Base-by-base conservation (phyloP, 1,140 invertebrate genomes). In the Hirudo medicinalis region DNA sequence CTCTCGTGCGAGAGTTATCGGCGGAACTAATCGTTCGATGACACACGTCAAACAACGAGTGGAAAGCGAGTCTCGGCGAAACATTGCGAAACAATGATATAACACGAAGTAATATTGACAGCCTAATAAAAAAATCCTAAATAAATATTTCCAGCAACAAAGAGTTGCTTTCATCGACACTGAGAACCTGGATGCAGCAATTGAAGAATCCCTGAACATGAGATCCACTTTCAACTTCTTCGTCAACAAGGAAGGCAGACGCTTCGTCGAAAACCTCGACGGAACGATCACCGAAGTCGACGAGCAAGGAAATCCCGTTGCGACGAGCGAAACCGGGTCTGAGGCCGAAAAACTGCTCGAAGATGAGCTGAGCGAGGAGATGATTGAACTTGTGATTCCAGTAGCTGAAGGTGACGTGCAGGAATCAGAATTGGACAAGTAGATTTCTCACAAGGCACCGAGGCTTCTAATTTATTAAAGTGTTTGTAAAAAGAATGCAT, bases 141-240 rank as follows among this genome's bases (percentile, higher is more conserved):
- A 57, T 57, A 57, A 20, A 57, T 71, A 17, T 43, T 71, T 71
- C 6, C 71, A 71, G 54, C 1, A 55, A 29, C 17, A 71, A 55
- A 63, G 55, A 69, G 6, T 27, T 25, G 2, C 70, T 29, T 36
- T 57, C 25, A 69, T 71, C 63, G n/a, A 19, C 57, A 0, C 60
- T 19, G 27, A 25, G 15, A 53, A 43, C 36, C 27, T 71, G 55
- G 71, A 71, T 25, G 17, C 32, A 25, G 36, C 40, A 4, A 69
- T 71, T 17, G 54, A 71, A 32, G 32, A 36, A 11, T 69, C 54
- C 22, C 25, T 67, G 27, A 43, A 71, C 36, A 69, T 40, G 60
- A 63, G 57, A n/a, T 25, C 57, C 19, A 11, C 13, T 11, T 32
- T 25, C 57, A 63, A 63, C 29, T 63, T 63, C 57, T 63, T 15